Evolutionary conservation across 92 coral and sea anemone genomes (phyloP), one percentile per base, ranked within the genome.

Genomic region (Palythoa grandis): DNA sequence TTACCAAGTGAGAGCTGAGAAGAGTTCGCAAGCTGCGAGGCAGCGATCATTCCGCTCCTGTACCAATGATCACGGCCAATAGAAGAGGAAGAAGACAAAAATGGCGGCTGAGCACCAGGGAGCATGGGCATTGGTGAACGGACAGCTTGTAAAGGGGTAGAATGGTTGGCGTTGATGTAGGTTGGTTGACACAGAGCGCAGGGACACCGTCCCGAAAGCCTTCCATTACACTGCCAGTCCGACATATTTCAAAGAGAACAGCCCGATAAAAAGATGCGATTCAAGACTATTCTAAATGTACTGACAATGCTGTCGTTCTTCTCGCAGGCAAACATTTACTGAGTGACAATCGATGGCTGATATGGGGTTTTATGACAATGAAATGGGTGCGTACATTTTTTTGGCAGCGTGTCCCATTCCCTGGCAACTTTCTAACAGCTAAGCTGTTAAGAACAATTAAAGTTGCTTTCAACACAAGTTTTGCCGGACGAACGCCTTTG

Each of bases 351-450:
- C 67, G 40, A 80, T 22, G 74, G 74, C 10, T 38, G 74, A 65
- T 73, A 80, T 65, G 58, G 75, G 57, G 48, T 48, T 79, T 65
- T 80, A 80, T 80, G 60, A 80, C 60, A 80, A 38, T 67, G 58
- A 80, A 80, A 80, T 80, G 38, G 74, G 65, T 80, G 85, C 85
- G 73, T 25, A n/a, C 85, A 80, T 80, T 65, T 80, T 78, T 80
- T 80, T 12, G 43, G 85, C 85, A 19, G 8, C 9, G 43, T 47
- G 8, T 5, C 8, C 74, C 23, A 80, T 80, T 80, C 74, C 85
- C 85, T 80, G 65, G 85, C 85, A 80, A 80, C 85, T 65, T 80
- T 80, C 66, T 76, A 47, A 76, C 85, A 65, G 85, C 40, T 22
- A 43, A 80, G 74, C 0, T 80, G 75, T 66, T 48, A 52, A 47